phyloP scores from a whole-genome alignment of 1,140 invertebrate species.

The Lethrus apterus region DNA sequence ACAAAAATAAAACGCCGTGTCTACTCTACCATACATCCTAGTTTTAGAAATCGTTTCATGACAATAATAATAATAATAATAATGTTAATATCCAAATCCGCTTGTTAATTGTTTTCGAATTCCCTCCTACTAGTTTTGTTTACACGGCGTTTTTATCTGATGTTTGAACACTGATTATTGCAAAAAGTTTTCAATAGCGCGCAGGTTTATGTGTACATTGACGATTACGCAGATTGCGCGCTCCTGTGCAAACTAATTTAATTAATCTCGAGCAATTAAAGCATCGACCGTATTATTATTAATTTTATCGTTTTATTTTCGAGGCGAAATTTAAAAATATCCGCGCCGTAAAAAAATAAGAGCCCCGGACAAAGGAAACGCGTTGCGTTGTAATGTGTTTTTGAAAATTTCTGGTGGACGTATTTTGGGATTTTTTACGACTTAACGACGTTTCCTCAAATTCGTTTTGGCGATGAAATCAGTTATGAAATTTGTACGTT shows the following conservation, averaged over 20 bases:
- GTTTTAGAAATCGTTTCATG: background rate
- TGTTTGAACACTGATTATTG: conserved; percentile 13
- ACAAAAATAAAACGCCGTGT: background rate
- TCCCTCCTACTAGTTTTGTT: background rate
- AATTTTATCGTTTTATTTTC: no score
- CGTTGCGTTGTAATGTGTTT: no score
- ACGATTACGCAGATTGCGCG: conserved; percentile 1
- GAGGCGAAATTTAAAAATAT: no score
- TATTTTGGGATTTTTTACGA: no score
- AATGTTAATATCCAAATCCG: background rate
- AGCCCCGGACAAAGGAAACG: no score
- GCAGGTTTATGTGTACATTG: conserved; percentile 3
- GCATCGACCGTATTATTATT: conserved; percentile 1
- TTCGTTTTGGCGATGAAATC: no score
- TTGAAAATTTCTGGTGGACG: no score
- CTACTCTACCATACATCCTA: background rate
- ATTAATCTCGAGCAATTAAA: no score
- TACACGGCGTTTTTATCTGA: background rate
- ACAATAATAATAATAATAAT: background rate
- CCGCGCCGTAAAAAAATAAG: no score
- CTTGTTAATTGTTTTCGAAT: background rate
- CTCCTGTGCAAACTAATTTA: conserved; percentile 8
- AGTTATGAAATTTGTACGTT: no score
- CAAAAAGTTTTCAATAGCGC: conserved; percentile 1
- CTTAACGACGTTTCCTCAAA: no score